Evolutionary conservation across 2,888 invertebrate species (phyloP).

Genomic region (Epistrophella euchroma): DNA sequence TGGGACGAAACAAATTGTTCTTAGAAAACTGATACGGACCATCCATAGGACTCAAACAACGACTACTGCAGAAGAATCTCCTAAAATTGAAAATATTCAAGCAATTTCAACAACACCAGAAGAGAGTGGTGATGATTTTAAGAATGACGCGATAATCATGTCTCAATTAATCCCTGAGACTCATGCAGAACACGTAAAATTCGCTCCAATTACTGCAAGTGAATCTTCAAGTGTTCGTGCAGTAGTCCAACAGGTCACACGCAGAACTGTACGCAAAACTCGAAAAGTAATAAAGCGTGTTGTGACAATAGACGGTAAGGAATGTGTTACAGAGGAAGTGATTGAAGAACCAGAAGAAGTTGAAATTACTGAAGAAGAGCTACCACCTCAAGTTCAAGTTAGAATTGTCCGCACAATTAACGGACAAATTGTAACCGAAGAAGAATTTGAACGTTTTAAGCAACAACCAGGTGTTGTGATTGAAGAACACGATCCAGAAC

Average conservation of each 20-base stretch:
- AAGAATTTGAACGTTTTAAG: constrained; percentile 81
- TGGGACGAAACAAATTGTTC: constrained; percentile 91
- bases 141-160: not conserved
- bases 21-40: constrained; percentile 89
- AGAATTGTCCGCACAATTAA: constrained; percentile 86
- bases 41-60: constrained; percentile 11
- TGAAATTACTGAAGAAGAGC: constrained; percentile 81
- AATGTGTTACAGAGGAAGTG: constrained; percentile 92
- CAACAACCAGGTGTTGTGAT: constrained; percentile 81
- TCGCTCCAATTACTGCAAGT: constrained; percentile 28
- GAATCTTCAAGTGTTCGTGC: constrained; percentile 86
- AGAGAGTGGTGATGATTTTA: constrained; percentile 60
- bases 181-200: not conserved
- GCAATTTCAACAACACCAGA: not conserved
- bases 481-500: constrained; percentile 76
- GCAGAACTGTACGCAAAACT: constrained; percentile 90
- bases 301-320: constrained; percentile 92
- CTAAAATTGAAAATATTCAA: constrained; percentile 83
- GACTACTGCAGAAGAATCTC: constrained; percentile 78
- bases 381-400: constrained; percentile 82
- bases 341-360: constrained; percentile 91
- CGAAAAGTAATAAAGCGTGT: constrained; percentile 90
- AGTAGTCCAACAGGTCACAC: constrained; percentile 92
- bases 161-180: not conserved
- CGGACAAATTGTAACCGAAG: constrained; percentile 83